phyloP scores from a whole-genome alignment of 2,888 invertebrate genomes.

The Drosophila siamana region DNA sequence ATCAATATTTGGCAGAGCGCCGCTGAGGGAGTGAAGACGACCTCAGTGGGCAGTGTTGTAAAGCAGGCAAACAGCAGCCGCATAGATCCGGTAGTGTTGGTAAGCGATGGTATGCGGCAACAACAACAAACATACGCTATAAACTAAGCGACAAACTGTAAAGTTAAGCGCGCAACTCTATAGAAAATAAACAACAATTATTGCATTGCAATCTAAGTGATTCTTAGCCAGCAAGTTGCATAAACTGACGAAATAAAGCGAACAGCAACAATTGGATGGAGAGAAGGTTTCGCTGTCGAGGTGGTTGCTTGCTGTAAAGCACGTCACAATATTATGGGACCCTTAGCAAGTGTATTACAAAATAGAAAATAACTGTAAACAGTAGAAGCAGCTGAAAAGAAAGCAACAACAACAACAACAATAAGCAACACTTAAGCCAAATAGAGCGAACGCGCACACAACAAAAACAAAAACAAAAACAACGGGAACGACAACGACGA shows the following conservation, averaged over 20 bases:
- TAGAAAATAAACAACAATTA: background rate
- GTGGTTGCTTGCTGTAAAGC: background rate
- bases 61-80: background rate
- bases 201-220: background rate
- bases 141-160: background rate
- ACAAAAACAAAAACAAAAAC: conserved; percentile 29
- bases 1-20: conserved; percentile 44
- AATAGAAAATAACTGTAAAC: conserved; percentile 55
- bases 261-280: background rate
- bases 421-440: conserved; percentile 50
- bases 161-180: background rate
- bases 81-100: conserved; percentile 15
- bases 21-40: conserved; percentile 2
- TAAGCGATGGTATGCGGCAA: too few relatives aligned
- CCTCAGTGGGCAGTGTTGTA: background rate
- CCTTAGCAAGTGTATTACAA: background rate
- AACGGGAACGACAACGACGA: too few relatives aligned
- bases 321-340: background rate
- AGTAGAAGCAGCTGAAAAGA: conserved; percentile 47
- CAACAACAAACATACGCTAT: conserved; percentile 7
- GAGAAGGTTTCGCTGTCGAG: background rate
- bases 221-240: background rate
- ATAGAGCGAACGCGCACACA: conserved; percentile 48
- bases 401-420: conserved; percentile 31
- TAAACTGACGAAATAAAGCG: background rate